A percentile compares a stretch with the other conserved stretches of the same genome.
Evolutionary conservation across 2,888 invertebrate genomes (phyloP).

Genomic region (Brachyopa scutellaris): DNA sequence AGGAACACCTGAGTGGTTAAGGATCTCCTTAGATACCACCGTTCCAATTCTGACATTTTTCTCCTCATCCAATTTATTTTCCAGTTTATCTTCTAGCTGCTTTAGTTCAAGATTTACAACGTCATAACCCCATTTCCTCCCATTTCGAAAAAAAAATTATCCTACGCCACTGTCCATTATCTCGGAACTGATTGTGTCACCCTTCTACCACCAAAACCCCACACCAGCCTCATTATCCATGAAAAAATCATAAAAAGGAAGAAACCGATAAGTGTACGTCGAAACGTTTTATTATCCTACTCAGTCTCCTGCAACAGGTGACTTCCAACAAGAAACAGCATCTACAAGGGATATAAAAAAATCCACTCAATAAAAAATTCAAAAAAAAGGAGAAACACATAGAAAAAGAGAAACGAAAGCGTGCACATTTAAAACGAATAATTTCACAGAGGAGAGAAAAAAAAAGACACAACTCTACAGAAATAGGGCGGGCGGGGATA

Average conservation of each 20-base stretch:
- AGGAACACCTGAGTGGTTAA: no score
- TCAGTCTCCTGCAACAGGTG: constrained; percentile 69
- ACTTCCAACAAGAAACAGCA: constrained; percentile 33
- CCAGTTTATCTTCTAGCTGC: no score
- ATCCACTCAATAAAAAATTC: constrained; percentile 10
- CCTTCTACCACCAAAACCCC: constrained; percentile 16
- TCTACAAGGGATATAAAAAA: constrained; percentile 5
- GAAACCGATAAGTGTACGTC: constrained; percentile 34
- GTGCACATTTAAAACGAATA: constrained; percentile 65
- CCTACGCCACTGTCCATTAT: constrained; percentile 42
- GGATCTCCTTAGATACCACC: no score
- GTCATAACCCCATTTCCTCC: no score
- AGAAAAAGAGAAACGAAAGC: constrained; percentile 47
- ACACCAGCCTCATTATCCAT: constrained; percentile 27
- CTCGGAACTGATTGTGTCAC: constrained; percentile 25
- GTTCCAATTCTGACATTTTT: no score
- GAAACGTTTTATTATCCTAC: constrained; percentile 59
- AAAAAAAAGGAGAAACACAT: constrained; percentile 7
- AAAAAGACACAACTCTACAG: not conserved
- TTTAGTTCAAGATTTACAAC: no score
- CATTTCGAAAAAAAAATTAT: no score
- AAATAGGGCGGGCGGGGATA: no score
- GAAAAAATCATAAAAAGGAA: constrained; percentile 21
- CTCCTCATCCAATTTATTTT: no score
- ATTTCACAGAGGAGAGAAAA: constrained; percentile 30